Evolutionary conservation across 2,113 vertebrate species (phyloP).

Genomic region (Antennarius striatus): DNA sequence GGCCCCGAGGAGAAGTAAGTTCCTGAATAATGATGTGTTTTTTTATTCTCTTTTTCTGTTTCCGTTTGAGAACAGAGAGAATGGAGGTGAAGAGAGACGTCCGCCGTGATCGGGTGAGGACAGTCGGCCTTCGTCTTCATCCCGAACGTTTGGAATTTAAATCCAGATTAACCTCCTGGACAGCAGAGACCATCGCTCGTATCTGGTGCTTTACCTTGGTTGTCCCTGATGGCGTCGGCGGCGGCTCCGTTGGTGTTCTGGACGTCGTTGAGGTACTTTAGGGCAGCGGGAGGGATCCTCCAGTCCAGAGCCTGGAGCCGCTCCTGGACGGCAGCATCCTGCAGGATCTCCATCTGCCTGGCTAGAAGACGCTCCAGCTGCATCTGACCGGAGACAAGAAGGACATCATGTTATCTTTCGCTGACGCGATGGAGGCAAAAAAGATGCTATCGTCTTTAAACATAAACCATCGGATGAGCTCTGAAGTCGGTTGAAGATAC

Average conservation of each 20-base stretch:
- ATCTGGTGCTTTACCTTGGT: constrained; percentile 70
- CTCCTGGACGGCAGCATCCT: constrained; percentile 88
- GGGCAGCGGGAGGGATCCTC: constrained; percentile 83
- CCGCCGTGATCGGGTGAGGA: no score
- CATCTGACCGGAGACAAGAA: constrained; percentile 58
- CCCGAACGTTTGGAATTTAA: no score
- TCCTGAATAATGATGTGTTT: constrained; percentile 54
- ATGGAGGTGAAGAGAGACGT: neutral
- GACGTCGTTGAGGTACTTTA: constrained; percentile 84
- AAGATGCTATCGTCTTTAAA: no score
- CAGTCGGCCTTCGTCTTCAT: no score
- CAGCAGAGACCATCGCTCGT: no score
- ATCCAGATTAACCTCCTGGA: no score
- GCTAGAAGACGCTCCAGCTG: constrained; percentile 91
- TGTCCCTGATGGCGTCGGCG: constrained; percentile 75
- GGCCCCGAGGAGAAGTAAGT: constrained; percentile 64
- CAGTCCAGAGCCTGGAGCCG: constrained; percentile 84
- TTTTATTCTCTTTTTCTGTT: constrained; percentile 11
- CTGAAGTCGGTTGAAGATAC: no score
- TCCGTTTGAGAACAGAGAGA: constrained; percentile 26
- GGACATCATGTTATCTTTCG: no score
- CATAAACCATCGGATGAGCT: no score
- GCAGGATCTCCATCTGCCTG: constrained; percentile 94
- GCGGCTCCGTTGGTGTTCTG: constrained; percentile 84
- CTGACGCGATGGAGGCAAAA: no score